A percentile compares a stretch with the other conserved stretches of the same genome.
Conservation (phyloP, 2,888 invertebrate genomes). For the Ornithoptera alexandrae region DNA sequence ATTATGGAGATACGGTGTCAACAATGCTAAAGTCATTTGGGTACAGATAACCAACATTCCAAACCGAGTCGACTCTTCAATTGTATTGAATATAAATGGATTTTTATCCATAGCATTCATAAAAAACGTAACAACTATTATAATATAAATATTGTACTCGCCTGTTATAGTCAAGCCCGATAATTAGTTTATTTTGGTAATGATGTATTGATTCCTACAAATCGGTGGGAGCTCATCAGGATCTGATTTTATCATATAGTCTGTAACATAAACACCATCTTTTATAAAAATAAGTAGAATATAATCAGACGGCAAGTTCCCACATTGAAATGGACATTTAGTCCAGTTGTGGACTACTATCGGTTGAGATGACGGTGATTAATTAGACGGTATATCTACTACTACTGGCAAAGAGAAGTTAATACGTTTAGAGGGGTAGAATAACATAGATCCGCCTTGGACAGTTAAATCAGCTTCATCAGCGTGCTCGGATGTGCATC, state of each 20-base stretch:
- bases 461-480: conserved; percentile 13
- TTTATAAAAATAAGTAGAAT: no score
- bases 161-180: background rate
- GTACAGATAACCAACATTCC: conserved; percentile 24
- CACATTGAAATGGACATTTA: no score
- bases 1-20: conserved; percentile 75
- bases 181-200: background rate
- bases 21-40: conserved; percentile 54
- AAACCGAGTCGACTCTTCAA: conserved; percentile 11
- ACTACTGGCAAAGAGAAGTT: background rate
- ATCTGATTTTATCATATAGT: no score
- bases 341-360: no score
- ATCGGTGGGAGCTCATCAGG: no score
- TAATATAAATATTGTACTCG: background rate
- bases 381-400: background rate
- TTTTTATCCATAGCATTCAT: conserved; percentile 9
- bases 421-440: background rate
- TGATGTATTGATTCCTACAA: no score
- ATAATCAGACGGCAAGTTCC: no score
- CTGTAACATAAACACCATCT: no score
- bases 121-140: background rate
- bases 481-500: conserved; percentile 15
- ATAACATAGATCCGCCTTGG: background rate
- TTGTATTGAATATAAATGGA: conserved; percentile 20
- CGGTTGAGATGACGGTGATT: no score